Evolutionary conservation across 2,113 vertebrate species (phyloP).

Genomic region (Papio anubis): DNA sequence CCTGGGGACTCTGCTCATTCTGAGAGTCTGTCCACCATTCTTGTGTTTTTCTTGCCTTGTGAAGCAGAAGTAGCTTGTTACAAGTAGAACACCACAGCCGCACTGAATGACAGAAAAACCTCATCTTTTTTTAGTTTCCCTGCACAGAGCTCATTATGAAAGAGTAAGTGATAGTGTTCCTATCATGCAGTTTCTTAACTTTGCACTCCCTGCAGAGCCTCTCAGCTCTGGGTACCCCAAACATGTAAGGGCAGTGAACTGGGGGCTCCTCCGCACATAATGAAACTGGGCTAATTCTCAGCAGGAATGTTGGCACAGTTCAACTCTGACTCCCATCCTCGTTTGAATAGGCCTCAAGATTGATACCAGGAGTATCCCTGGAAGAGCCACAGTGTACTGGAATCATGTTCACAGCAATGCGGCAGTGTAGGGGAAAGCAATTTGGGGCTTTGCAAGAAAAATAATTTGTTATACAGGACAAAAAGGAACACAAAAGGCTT

Average conservation of each 20-base stretch:
- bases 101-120: conserved; percentile 52
- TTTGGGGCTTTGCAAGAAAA: conserved; percentile 75
- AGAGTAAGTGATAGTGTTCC: conserved; percentile 73
- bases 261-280: conserved; percentile 80
- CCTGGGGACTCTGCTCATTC: not conserved
- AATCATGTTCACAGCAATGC: conserved; percentile 35
- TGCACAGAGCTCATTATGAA: conserved; percentile 70
- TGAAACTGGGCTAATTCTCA: conserved; percentile 80
- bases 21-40: not conserved
- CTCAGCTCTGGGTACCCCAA: conserved; percentile 71
- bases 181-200: conserved; percentile 57
- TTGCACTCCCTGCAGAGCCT: conserved; percentile 64
- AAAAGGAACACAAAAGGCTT: conserved; percentile 50
- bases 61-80: conserved; percentile 49
- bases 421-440: conserved; percentile 61
- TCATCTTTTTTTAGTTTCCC: conserved; percentile 60
- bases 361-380: conserved; percentile 80
- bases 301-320: conserved; percentile 83
- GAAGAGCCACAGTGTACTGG: conserved; percentile 65
- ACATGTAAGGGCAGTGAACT: conserved; percentile 37
- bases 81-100: conserved; percentile 47
- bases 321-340: conserved; percentile 76
- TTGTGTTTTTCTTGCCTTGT: not conserved
- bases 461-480: conserved; percentile 76
- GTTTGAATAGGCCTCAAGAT: conserved; percentile 81